Evolutionary conservation across 2,797 vertebrate genomes (phyloP).

Genomic region (Fistularia commersonii): DNA sequence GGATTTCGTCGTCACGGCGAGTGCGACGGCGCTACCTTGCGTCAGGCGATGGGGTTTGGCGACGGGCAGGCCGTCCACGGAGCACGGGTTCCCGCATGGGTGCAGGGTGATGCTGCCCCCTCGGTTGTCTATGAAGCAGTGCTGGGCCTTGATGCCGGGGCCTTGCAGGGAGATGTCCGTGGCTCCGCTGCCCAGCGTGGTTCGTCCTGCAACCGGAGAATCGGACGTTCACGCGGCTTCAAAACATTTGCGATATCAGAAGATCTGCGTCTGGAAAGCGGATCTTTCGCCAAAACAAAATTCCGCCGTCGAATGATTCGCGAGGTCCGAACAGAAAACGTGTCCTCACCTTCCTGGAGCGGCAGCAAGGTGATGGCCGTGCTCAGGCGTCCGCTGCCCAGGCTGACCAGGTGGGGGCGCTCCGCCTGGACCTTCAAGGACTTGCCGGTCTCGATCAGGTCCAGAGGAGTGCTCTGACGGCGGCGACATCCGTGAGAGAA

Average conservation of each 20-base stretch:
- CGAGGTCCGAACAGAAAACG: slow-evolving; percentile 1
- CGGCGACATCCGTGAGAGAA: slow-evolving; percentile 7
- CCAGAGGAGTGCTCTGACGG: slow-evolving; percentile 84
- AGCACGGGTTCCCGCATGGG: slow-evolving; percentile 88
- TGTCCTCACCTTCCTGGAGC: slow-evolving; percentile 84
- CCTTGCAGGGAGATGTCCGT: slow-evolving; percentile 89
- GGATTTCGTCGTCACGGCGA: too few relatives aligned
- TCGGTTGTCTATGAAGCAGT: slow-evolving; percentile 91
- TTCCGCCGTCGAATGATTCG: too few relatives aligned
- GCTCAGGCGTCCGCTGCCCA: slow-evolving; percentile 94
- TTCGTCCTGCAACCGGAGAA: slow-evolving; percentile 77
- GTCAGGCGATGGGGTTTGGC: slow-evolving; percentile 82
- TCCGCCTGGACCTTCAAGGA: slow-evolving; percentile 93
- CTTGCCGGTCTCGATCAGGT: slow-evolving; percentile 90
- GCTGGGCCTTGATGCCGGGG: slow-evolving; percentile 77
- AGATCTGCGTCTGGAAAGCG: slow-evolving; percentile 37
- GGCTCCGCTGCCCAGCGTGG: slow-evolving; percentile 81
- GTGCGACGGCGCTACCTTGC: too few relatives aligned
- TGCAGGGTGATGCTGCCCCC: slow-evolving; percentile 82
- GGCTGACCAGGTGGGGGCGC: slow-evolving; percentile 93
- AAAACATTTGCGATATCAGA: slow-evolving; percentile 41
- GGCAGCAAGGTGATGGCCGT: slow-evolving; percentile 93
- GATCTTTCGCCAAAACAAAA: too few relatives aligned
- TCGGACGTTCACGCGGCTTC: slow-evolving; percentile 16
- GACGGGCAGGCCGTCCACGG: slow-evolving; percentile 80